Percentiles rank a stretch among this genome's conserved stretches.
phyloP scores from a whole-genome alignment of 2,113 vertebrate genomes.

The Malurus elegans region DNA sequence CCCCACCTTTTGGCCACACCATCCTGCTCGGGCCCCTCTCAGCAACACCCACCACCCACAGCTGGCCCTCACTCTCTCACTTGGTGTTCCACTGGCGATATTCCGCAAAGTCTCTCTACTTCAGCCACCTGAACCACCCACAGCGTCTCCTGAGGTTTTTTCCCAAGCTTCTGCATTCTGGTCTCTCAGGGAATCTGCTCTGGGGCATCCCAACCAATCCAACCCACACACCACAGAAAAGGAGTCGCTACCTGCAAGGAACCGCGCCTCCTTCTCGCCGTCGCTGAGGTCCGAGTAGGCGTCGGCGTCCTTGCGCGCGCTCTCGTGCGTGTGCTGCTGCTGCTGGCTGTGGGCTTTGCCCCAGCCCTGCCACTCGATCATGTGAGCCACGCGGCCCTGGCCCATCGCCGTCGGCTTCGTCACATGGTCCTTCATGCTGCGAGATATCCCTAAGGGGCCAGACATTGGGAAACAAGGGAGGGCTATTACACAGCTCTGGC shows the following conservation, averaged over 20 bases:
- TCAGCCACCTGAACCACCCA: not conserved
- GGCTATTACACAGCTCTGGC: slow-evolving; percentile 46
- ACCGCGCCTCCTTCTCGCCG: slow-evolving; percentile 95
- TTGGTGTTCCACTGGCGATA: not conserved
- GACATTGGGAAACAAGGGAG: slow-evolving; percentile 56
- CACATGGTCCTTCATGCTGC: slow-evolving; percentile 96
- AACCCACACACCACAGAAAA: rapidly evolving
- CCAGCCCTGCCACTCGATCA: slow-evolving; percentile 99
- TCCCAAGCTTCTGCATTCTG: not conserved
- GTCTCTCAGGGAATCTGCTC: not conserved
- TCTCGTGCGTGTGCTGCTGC: slow-evolving; percentile 85
- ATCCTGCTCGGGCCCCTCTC: not conserved
- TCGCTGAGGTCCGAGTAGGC: slow-evolving; percentile 98
- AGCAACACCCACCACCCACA: not conserved
- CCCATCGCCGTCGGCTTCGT: slow-evolving; percentile 97
- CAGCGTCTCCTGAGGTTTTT: not conserved
- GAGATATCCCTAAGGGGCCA: slow-evolving; percentile 82
- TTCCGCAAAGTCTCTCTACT: not conserved
- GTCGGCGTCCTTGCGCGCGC: slow-evolving; percentile 87
- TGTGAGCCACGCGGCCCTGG: slow-evolving; percentile 94
- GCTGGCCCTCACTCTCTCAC: not conserved
- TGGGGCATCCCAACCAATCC: not conserved
- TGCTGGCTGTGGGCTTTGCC: slow-evolving; percentile 80
- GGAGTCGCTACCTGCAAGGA: slow-evolving; percentile 84
- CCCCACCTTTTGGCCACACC: not conserved